Conservation (phyloP, 2,797 vertebrate species). For the Astyanax mexicanus region DNA sequence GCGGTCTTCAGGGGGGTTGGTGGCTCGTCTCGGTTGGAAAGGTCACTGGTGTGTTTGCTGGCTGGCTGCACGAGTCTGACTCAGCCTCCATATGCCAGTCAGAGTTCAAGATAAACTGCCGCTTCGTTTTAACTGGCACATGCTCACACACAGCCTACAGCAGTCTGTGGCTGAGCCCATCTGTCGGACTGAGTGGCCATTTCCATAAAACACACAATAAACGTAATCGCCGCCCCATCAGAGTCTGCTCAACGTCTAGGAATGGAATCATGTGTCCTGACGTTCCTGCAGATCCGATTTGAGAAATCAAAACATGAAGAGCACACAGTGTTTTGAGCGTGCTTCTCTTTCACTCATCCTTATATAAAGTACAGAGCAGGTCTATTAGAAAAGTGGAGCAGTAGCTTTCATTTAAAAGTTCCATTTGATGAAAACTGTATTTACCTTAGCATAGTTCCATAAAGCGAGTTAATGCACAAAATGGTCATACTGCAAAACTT, state of each 20-base stretch:
- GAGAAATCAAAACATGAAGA: neutral
- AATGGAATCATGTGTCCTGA: slow-evolving; percentile 4
- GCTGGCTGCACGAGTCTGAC: neutral
- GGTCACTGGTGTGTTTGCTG: neutral
- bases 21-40: neutral
- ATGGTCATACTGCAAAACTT: too few species aligned
- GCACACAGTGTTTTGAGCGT: neutral
- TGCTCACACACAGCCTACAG: neutral
- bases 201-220: slow-evolving; percentile 5
- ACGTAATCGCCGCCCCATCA: neutral
- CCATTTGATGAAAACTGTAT: too few species aligned
- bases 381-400: neutral
- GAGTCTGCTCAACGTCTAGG: neutral
- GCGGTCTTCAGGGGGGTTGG: neutral
- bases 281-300: neutral
- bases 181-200: slow-evolving; percentile 4
- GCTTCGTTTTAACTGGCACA: slow-evolving; percentile 22
- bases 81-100: neutral
- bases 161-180: neutral
- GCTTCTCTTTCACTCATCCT: neutral
- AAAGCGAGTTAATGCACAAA: too few species aligned
- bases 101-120: neutral
- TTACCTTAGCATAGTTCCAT: too few species aligned
- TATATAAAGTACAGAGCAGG: neutral
- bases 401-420: neutral